phyloP scores from a whole-genome alignment of 2,888 invertebrate species.

The Bimastos eiseni region DNA sequence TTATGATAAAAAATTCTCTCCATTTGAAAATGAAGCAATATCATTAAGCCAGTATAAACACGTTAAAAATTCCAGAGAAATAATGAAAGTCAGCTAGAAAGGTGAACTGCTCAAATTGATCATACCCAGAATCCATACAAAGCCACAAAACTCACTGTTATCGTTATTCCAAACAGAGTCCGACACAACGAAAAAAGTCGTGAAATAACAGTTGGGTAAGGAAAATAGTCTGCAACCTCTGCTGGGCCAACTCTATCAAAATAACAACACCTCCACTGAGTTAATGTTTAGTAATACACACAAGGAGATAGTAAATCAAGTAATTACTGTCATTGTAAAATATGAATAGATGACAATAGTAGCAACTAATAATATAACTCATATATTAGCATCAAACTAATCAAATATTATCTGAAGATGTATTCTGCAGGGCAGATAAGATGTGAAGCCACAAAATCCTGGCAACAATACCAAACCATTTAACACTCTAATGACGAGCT shows the following conservation, averaged over 20 bases:
- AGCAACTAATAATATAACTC: neutral
- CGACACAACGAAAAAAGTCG: slow-evolving; percentile 71
- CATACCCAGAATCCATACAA: neutral
- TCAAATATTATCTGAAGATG: neutral
- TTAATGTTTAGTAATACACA: neutral
- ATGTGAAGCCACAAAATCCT: neutral
- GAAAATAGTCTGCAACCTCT: slow-evolving; percentile 78
- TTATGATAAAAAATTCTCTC: no score
- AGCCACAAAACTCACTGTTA: slow-evolving; percentile 24
- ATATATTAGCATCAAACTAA: neutral
- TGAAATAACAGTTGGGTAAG: slow-evolving; percentile 76
- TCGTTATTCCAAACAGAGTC: slow-evolving; percentile 16
- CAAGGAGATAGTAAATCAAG: neutral
- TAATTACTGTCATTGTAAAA: neutral
- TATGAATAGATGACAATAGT: neutral
- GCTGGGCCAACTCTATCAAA: slow-evolving; percentile 71
- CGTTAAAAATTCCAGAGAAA: neutral
- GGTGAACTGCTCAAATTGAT: neutral
- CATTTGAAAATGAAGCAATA: no score
- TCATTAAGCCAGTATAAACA: neutral
- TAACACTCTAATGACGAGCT: no score
- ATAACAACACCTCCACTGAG: slow-evolving; percentile 37
- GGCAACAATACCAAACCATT: neutral
- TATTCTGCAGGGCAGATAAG: neutral
- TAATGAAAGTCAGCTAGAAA: neutral